Base-by-base conservation (phyloP, 1,140 invertebrate species). In the Chlorops oryzae region DNA sequence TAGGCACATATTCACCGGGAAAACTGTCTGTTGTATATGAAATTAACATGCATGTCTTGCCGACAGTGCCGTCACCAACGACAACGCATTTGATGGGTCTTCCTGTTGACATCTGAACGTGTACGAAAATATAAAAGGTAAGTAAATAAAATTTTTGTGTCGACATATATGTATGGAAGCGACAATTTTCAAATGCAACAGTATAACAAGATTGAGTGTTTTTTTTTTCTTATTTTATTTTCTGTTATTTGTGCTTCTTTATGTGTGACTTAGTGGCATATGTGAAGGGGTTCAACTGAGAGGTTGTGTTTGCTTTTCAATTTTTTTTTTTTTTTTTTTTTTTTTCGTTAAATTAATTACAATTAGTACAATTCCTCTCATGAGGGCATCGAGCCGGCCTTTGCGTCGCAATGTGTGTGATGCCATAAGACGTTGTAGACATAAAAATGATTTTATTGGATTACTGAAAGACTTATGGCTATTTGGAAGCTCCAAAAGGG, bases 21-120 rank as follows among this genome's bases (percentile, higher is more conserved):
- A 98, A 98, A 78, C 92, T 96, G 72, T 98, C 94, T 58, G 95
- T 98, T 23, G 95, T 98, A 69, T 98, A 98, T 32, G 93, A 97
- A 74, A 98, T 98, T 62, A 98, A 80, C 92, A 97, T 96, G 76
- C 95, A 98, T 28, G 95, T 98, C 81, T 98, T 98, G 65, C 95
- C 95, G 51, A 98, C 94, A 25, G 93, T 96, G 59, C 90, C 90
- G 75, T 83, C 81, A 51, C 81, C 70, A 54, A 72, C 65, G 50
- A 72, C 66, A 55, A 72, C 95, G 83, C 94, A 97, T 75, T 98
- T 98, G 72, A 98, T 94, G 55, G 91, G 90, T 73, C 89, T 83
- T 72, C 90, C 90, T 61, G 89, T 91, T 73, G 79, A 83, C 81
- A 83, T 84, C 78, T 81, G 64, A 22, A 3, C 22, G 22, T 13